A percentile compares a stretch with the other conserved stretches of the same genome.
These are phyloP conservation scores for Lucilia cuprina DNA, from an alignment of 1,140 invertebrate genomes.

Conservation along the genomic window DNA sequence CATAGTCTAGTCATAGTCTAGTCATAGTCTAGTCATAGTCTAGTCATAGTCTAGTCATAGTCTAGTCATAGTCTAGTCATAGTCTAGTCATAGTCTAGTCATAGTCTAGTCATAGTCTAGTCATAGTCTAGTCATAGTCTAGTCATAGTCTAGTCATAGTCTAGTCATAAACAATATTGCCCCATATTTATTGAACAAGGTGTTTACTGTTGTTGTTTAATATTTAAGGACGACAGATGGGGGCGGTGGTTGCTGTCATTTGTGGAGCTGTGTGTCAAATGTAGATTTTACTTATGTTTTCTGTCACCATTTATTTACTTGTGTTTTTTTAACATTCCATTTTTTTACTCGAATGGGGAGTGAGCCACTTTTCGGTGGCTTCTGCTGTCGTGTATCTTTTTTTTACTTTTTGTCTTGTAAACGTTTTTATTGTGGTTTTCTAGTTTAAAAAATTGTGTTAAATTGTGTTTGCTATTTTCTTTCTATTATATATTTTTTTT, in stretches of 20 bases:
- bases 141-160: too few relatives aligned
- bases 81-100: too few relatives aligned
- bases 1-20: too few relatives aligned
- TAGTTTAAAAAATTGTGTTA: not conserved
- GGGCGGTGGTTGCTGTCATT: not conserved
- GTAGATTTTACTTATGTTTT: not conserved
- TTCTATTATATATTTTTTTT: not conserved
- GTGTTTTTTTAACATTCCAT: not conserved
- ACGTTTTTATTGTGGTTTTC: not conserved
- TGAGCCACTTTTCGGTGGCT: not conserved
- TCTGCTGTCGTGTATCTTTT: not conserved
- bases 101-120: too few relatives aligned
- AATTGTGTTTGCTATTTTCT: not conserved
- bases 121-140: too few relatives aligned
- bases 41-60: too few relatives aligned
- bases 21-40: too few relatives aligned
- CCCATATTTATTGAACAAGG: not conserved
- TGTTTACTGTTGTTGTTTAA: not conserved
- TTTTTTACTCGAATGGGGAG: not conserved
- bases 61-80: too few relatives aligned
- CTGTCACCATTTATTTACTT: not conserved
- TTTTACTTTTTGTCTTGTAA: not conserved
- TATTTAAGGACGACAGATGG: not conserved
- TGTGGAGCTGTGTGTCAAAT: not conserved
- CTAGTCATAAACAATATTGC: too few relatives aligned